Percentiles rank a stretch among this genome's conserved stretches.
Conservation (phyloP, 1,140 invertebrate species). For the Chelonus insularis region DNA sequence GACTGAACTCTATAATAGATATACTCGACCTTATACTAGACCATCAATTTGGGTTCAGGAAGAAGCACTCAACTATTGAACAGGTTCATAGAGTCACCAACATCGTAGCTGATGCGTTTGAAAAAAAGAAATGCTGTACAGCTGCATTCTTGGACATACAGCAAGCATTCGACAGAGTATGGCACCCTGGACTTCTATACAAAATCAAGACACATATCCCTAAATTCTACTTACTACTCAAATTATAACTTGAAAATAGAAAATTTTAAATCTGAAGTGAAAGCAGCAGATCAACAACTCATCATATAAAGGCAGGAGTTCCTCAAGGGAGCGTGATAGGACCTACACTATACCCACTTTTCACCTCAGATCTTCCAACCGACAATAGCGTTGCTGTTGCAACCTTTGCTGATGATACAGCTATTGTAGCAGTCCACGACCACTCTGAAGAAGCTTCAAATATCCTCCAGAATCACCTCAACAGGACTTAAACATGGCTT, state of each 20-base stretch:
- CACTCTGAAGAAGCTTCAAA: background rate
- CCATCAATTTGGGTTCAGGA: no score
- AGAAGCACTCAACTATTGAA: no score
- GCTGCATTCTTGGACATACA: constrained; percentile 1
- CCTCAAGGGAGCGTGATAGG: constrained; percentile 44
- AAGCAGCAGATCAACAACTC: background rate
- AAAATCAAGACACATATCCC: constrained; percentile 30
- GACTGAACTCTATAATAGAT: background rate
- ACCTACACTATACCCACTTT: constrained; percentile 38
- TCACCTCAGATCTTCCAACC: constrained; percentile 42
- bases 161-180: constrained; percentile 18
- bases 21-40: background rate
- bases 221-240: constrained; percentile 13
- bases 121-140: constrained; percentile 1
- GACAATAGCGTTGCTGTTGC: constrained; percentile 25
- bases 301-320: constrained; percentile 11
- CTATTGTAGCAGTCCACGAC: constrained; percentile 22
- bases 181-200: constrained; percentile 2
- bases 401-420: constrained; percentile 40
- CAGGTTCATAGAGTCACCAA: no score
- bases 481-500: constrained; percentile 24
- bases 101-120: background rate
- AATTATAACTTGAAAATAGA: no score
- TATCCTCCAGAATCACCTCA: background rate
- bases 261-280: background rate